Conservation (phyloP, 2,113 vertebrate species). For the Ceyx margarethae region DNA sequence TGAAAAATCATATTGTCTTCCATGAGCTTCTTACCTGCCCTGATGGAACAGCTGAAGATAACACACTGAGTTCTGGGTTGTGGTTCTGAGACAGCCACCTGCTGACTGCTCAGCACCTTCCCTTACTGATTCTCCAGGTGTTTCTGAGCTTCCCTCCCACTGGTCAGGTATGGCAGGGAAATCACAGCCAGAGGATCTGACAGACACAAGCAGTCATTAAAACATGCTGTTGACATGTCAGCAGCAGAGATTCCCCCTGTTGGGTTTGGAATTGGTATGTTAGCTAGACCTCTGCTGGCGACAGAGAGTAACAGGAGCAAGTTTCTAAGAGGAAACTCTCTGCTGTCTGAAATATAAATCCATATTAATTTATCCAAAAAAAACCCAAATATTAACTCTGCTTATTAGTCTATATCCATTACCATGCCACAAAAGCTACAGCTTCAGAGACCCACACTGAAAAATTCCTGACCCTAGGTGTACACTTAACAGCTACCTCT, state of each 20-base stretch:
- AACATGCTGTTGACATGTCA: accelerated
- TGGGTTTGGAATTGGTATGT: background rate
- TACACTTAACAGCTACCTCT: background rate
- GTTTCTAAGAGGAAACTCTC: background rate
- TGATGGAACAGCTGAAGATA: background rate
- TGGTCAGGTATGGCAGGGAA: background rate
- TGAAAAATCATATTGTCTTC: background rate
- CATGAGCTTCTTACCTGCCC: background rate
- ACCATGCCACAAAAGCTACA: background rate
- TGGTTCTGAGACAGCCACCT: background rate
- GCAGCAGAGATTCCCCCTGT: background rate
- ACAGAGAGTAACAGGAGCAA: background rate
- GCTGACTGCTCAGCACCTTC: background rate
- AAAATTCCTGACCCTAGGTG: background rate
- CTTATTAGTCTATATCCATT: background rate
- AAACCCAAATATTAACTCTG: background rate
- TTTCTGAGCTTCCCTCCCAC: background rate
- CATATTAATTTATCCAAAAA: background rate
- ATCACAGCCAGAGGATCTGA: background rate
- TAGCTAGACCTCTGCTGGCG: constrained; percentile 18
- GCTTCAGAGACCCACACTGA: background rate
- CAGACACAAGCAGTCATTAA: background rate
- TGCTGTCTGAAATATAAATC: background rate
- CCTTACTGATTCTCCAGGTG: background rate
- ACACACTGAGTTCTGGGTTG: background rate